Base-by-base conservation (phyloP, 2,888 invertebrate genomes). In the Trichopria drosophilae region DNA sequence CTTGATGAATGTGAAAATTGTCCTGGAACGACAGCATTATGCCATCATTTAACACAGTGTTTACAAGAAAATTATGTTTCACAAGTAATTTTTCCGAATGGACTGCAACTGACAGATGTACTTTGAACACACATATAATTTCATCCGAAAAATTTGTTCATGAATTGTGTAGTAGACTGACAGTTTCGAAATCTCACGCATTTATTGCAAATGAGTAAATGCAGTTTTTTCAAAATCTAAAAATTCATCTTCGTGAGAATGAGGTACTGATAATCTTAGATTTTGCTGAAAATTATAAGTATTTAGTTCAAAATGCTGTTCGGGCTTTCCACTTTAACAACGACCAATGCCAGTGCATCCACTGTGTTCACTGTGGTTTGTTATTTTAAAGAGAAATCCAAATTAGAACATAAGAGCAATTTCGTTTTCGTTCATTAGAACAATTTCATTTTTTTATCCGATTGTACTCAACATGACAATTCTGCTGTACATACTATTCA, bases 271-370 rank as follows among this genome's bases (percentile, higher is more conserved):
- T 31, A 31, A n/a, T 31, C 12, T n/a, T 31, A n/a, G 31, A 31
- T n/a, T 31, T 31, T 31, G 7, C 31, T 31, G 31, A 31, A 31
- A 31, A 31, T 31, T 31, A 31, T 31, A 31, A 31, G 2, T 5
- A 31, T n/a, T 13, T 31, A 3, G 31, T 31, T 31, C 15, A 6
- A 31, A 31, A 5, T 29, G n/a, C n/a, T n/a, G n/a, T n/a, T n/a
- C n/a, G n/a, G n/a, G n/a, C n/a, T n/a, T n/a, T n/a, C n/a, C n/a
- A n/a, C n/a, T n/a, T n/a, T n/a, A n/a, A n/a, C n/a, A n/a, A n/a
- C n/a, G n/a, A n/a, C n/a, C n/a, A n/a, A n/a, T n/a, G n/a, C n/a
- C n/a, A n/a, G n/a, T n/a, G n/a, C n/a, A n/a, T n/a, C n/a, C n/a
- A n/a, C n/a, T n/a, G n/a, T n/a, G n/a, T n/a, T n/a, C n/a, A n/a